A percentile compares a stretch with the other conserved stretches of the same genome.
Evolutionary conservation across 2,113 vertebrate species (phyloP).

Genomic region (Ammodytes marinus): DNA sequence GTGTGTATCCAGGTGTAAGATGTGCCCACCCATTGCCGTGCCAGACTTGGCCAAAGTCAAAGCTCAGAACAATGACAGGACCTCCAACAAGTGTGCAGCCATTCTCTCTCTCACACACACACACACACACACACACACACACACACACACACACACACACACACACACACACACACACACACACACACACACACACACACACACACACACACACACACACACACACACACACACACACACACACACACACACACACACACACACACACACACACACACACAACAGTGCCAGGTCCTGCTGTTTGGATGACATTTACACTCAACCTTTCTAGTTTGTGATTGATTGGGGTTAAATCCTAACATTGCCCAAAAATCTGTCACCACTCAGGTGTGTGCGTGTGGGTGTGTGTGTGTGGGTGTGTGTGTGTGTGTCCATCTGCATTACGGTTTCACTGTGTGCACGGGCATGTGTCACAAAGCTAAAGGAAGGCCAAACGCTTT

Average conservation of each 20-base stretch:
- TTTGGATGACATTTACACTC: conserved; percentile 79
- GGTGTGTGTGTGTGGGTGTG: conserved; percentile 23
- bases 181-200: conserved; percentile 18
- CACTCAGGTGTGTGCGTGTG: conserved; percentile 38
- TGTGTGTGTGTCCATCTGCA: conserved; percentile 37
- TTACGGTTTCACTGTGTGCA: neutral
- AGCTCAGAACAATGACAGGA: conserved; percentile 68
- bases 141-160: conserved; percentile 50
- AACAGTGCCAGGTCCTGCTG: conserved; percentile 79
- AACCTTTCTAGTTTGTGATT: conserved; percentile 79
- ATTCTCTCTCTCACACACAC: conserved; percentile 23
- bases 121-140: conserved; percentile 45
- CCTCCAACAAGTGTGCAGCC: conserved; percentile 56
- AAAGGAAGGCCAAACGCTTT: conserved; percentile 33
- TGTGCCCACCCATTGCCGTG: conserved; percentile 68
- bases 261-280: conserved; percentile 48
- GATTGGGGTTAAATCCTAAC: conserved; percentile 80
- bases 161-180: conserved; percentile 50
- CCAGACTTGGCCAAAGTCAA: conserved; percentile 72
- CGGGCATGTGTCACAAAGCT: neutral
- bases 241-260: conserved; percentile 44
- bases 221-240: conserved; percentile 28
- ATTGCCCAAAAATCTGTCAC: conserved; percentile 76
- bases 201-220: conserved; percentile 1
- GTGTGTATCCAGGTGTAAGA: conserved; percentile 65